Percentiles rank a stretch among this genome's conserved stretches.
These are phyloP conservation scores for Sesamia nonagrioides DNA, from an alignment of 1,140 invertebrate genomes.

Conservation along the genomic window DNA sequence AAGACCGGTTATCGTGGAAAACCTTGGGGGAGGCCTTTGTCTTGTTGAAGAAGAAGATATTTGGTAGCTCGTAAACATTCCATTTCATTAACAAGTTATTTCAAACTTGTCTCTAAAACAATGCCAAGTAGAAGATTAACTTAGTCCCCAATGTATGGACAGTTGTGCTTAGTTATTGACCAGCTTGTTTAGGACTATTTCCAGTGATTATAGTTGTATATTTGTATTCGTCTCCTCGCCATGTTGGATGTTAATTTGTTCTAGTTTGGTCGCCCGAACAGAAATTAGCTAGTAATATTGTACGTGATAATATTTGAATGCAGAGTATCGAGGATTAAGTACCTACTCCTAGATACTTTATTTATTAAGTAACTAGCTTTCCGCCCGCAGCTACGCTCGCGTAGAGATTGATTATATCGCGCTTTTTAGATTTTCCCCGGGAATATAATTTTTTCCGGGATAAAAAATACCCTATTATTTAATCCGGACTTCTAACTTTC, in stretches of 20 bases:
- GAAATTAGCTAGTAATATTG: neutral
- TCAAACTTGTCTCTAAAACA: neutral
- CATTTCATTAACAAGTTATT: neutral
- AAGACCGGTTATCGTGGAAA: too few relatives aligned
- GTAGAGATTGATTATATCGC: too few relatives aligned
- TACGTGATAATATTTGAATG: constrained; percentile 1
- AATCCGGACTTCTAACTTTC: too few relatives aligned
- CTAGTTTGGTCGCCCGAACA: neutral
- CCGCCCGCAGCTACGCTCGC: too few relatives aligned
- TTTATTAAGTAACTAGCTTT: too few relatives aligned
- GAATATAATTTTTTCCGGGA: too few relatives aligned
- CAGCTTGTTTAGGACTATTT: constrained; percentile 43
- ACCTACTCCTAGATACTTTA: too few relatives aligned
- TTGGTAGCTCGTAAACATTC: too few relatives aligned
- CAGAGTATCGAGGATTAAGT: neutral
- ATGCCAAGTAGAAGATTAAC: constrained; percentile 24
- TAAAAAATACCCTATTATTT: too few relatives aligned
- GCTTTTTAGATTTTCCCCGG: too few relatives aligned
- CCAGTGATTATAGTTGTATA: constrained; percentile 4
- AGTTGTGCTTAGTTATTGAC: constrained; percentile 27
- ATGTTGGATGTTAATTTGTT: neutral
- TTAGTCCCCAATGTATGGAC: neutral
- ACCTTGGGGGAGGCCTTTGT: too few relatives aligned
- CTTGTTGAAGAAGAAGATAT: too few relatives aligned
- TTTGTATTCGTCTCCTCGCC: constrained; percentile 15